Percentiles rank a stretch among this genome's conserved stretches.
phyloP scores from a whole-genome alignment of 2,113 vertebrate species.

The Reinhardtius hippoglossoides region DNA sequence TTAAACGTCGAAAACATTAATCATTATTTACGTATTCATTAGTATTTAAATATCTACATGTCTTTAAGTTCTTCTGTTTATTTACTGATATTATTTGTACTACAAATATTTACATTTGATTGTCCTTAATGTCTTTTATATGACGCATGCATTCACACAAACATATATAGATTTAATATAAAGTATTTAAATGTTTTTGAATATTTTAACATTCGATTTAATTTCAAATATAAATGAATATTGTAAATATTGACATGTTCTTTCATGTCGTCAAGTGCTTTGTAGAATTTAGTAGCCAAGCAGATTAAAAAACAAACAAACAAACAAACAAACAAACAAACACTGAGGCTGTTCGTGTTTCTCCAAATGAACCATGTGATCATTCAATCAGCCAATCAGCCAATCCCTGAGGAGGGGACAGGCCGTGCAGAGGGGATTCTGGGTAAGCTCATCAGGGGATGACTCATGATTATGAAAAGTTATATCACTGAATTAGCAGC shows the following conservation, averaged over 20 bases:
- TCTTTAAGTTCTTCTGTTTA: too few species aligned
- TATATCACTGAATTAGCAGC: background rate
- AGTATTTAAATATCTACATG: too few species aligned
- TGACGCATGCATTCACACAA: background rate
- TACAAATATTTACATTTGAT: background rate
- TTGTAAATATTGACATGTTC: background rate
- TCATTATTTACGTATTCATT: background rate
- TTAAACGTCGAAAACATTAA: too few species aligned
- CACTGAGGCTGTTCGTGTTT: background rate
- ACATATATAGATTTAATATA: too few species aligned
- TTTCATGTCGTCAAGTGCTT: too few species aligned
- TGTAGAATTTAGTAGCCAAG: background rate
- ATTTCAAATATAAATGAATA: too few species aligned
- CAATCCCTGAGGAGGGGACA: slow-evolving; percentile 54
- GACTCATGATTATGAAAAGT: background rate
- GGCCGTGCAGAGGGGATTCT: background rate
- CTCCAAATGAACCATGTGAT: slow-evolving; percentile 32
- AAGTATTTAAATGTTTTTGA: background rate
- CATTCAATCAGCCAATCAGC: slow-evolving; percentile 40
- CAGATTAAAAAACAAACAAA: background rate
- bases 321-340: background rate
- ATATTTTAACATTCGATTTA: background rate
- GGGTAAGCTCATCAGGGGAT: background rate
- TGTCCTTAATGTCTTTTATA: background rate
- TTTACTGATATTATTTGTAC: background rate